Percentiles rank a stretch among this genome's conserved stretches.
These are phyloP conservation scores for Phenganax subtilis DNA, from an alignment of 92 coral and sea anemone species.

Conservation along the genomic window DNA sequence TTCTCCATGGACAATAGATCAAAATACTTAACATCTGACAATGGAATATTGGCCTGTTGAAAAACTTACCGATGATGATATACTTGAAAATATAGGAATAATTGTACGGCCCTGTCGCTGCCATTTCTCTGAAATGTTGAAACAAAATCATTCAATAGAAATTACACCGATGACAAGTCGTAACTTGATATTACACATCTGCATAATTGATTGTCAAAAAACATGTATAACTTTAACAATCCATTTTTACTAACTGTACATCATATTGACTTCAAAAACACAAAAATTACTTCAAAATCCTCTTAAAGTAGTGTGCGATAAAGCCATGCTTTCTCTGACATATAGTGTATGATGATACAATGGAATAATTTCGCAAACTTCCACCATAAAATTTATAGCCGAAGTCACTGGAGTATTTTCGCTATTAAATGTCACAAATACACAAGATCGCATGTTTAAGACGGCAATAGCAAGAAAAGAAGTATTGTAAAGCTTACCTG, in stretches of 20 bases:
- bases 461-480: neutral
- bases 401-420: neutral
- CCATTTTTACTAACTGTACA: too few species aligned
- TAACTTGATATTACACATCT: neutral
- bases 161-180: slow-evolving; percentile 1
- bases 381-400: neutral
- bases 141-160: neutral
- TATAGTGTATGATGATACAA: neutral
- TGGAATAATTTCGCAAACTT: neutral
- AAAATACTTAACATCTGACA: neutral
- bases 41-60: neutral
- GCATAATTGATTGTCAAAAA: neutral
- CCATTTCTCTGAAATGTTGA: slow-evolving; percentile 49
- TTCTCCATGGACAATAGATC: neutral
- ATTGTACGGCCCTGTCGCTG: slow-evolving; percentile 99
- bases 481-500: slow-evolving; percentile 19
- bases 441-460: neutral
- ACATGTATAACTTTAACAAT: too few species aligned
- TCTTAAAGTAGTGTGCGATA: too few species aligned
- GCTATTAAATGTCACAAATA: neutral
- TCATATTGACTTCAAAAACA: too few species aligned
- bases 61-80: slow-evolving; percentile 88
- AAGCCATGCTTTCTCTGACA: too few species aligned
- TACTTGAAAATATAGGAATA: slow-evolving; percentile 98
- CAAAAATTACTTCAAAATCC: too few species aligned